These are phyloP conservation scores for Dermochelys coriacea DNA, from an alignment of 2,797 vertebrate species.

Conservation along the genomic window DNA sequence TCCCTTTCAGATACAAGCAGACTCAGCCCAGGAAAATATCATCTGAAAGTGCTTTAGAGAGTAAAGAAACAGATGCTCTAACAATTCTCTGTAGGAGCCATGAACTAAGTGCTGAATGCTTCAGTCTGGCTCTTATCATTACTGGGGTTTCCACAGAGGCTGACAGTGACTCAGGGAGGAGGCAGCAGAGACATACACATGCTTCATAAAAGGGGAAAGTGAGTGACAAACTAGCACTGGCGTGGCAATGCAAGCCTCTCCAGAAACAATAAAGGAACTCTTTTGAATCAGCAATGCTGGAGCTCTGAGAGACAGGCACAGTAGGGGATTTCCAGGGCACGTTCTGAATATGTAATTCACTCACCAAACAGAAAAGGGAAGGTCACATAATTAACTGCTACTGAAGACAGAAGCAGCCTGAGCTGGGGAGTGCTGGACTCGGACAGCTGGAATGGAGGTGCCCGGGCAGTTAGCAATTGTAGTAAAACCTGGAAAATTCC, in stretches of 20 bases:
- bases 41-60: constrained; percentile 3
- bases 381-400: not conserved
- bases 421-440: constrained; percentile 40
- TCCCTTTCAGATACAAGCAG: constrained; percentile 40
- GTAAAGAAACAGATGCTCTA: not conserved
- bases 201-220: not conserved
- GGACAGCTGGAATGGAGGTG: constrained; percentile 26
- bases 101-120: not conserved
- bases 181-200: constrained; percentile 17
- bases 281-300: constrained; percentile 41
- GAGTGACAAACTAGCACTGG: constrained; percentile 25
- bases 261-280: constrained; percentile 12
- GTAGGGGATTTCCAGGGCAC: not conserved
- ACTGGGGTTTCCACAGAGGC: constrained; percentile 33
- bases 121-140: not conserved
- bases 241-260: constrained; percentile 11
- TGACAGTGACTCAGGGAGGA: not conserved
- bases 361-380: not conserved
- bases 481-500: constrained; percentile 44
- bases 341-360: constrained; percentile 41
- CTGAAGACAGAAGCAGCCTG: constrained; percentile 13
- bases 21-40: not conserved
- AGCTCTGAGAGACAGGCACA: constrained; percentile 4
- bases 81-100: constrained; percentile 38
- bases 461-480: not conserved